Evolutionary conservation across 2,797 vertebrate genomes (phyloP), one percentile per base, ranked within the genome.

Genomic region (Hirundo rustica): DNA sequence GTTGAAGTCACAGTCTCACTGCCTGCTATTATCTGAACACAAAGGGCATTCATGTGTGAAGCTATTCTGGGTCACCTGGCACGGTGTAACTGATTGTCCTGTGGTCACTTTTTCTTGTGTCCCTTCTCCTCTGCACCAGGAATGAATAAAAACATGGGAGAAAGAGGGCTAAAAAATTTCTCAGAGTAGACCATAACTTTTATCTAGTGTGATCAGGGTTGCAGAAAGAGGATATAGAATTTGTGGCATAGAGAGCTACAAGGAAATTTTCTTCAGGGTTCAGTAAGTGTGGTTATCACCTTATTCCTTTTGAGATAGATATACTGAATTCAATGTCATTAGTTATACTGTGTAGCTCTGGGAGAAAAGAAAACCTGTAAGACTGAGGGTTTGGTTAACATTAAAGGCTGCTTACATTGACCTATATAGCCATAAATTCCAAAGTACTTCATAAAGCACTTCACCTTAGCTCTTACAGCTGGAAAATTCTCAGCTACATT

Each of bases 321-420:
- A 79, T 16, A 64, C 19, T 26, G 61, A 89, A 16, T 83, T 93
- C 89, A 64, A 23, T 51, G 51, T 25, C 64, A 60, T 92, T 89
- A 85, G 42, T 72, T 71, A 13, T 53, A 53, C 53, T 71, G 27
- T 73, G 17, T 60, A 74, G 57, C 14, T 73, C 76, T 83, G 29
- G 29, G 18, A 26, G 50, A 65, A 83, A 91, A 57, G n/a, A 34
- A 93, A 84, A 60, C 10, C 12, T 80, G 11, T 34, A 40, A 89
- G 47, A 85, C 8, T 73, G 60, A 64, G 29, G 15, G 50, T 77
- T 61, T 93, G 57, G 26, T 83, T 93, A 82, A 67, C 45, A 34
- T 60, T 38, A 89, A 83, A 89, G 82, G n/a, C 61, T 83, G 64
- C 65, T 92, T 89, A 55, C 9, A 29, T 34, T 93, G 90, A 95